Evolutionary conservation across 2,888 invertebrate genomes (phyloP), one percentile per base, ranked within the genome.

Genomic region (Hemicrepidius hirtus): DNA sequence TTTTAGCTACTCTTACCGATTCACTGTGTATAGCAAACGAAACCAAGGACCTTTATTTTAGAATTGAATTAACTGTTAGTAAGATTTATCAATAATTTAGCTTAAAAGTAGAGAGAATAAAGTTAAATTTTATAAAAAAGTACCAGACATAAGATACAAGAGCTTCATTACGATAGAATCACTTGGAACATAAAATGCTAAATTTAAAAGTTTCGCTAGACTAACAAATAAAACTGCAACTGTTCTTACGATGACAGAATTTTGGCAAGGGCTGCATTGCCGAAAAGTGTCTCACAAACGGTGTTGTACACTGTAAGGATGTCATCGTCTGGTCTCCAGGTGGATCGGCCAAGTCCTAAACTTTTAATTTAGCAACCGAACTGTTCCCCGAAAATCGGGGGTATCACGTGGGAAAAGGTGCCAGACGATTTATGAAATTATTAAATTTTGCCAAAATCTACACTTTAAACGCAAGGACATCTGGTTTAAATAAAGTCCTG

Each of bases 371-470:
- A 73, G 53, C 62, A 35, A 68, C 46, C 10, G 60, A 50, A 60
- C 21, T 83, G 59, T 53, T 65, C 70, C 13, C 21, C 57, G 35
- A 70, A 68, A 66, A 64, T 59, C 21, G 37, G 41, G 57, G 32
- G 10, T 16, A 57, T 65, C 71, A 75, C 72, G 69, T 69, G 73
- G 32, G 41, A 13, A 71, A 53, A 76, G 55, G 75, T 77, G 75
- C 75, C 75, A 75, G 74, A 77, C 75, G 75, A 75, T 76, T 77
- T 77, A 75, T 77, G 59, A 65, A 72, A 72, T 55, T 60, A 62
- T 62, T 57, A 64, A 57, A 35, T 72, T 68, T 72, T 68, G 72
- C 68, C 64, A 65, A 72, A 57, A 68, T 66, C 62, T 35, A 32
- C 46, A 49, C 68, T 35, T 50, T 68, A 68, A 59, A 9, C 66